phyloP scores from a whole-genome alignment of 2,888 invertebrate species.

The Autographa gamma region DNA sequence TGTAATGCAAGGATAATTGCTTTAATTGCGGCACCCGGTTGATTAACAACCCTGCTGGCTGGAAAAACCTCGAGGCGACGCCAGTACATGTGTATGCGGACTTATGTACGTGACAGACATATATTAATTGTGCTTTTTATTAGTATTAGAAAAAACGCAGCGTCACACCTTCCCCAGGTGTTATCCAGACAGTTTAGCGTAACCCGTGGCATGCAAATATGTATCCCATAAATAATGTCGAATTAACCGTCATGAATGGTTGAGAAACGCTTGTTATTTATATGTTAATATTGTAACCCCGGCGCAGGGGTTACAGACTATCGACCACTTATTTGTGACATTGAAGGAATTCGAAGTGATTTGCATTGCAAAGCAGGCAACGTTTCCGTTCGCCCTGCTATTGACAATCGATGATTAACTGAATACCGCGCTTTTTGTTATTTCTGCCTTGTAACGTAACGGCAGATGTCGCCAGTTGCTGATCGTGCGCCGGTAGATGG shows the following conservation, averaged over 20 bases:
- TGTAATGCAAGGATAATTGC: slow-evolving; percentile 47
- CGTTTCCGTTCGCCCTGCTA: slow-evolving; percentile 74
- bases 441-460: slow-evolving; percentile 71
- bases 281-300: slow-evolving; percentile 82
- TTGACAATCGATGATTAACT: slow-evolving; percentile 81
- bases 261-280: slow-evolving; percentile 85
- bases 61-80: slow-evolving; percentile 34
- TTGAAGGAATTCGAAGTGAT: slow-evolving; percentile 79
- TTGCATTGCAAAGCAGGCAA: slow-evolving; percentile 81
- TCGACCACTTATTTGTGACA: slow-evolving; percentile 74
- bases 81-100: slow-evolving; percentile 15
- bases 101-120: slow-evolving; percentile 12
- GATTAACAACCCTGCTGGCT: slow-evolving; percentile 35
- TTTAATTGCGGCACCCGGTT: slow-evolving; percentile 36
- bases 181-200: slow-evolving; percentile 51
- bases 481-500: slow-evolving; percentile 57
- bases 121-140: slow-evolving; percentile 24
- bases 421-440: slow-evolving; percentile 69
- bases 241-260: slow-evolving; percentile 80
- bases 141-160: slow-evolving; percentile 43
- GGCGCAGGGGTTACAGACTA: slow-evolving; percentile 65
- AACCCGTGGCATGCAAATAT: slow-evolving; percentile 63
- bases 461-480: slow-evolving; percentile 69
- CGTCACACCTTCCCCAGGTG: slow-evolving; percentile 64
- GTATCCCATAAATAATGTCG: slow-evolving; percentile 66